Evolutionary conservation across 2,113 vertebrate species (phyloP), one percentile per base, ranked within the genome.

Genomic region (Epinephelus fuscoguttatus): DNA sequence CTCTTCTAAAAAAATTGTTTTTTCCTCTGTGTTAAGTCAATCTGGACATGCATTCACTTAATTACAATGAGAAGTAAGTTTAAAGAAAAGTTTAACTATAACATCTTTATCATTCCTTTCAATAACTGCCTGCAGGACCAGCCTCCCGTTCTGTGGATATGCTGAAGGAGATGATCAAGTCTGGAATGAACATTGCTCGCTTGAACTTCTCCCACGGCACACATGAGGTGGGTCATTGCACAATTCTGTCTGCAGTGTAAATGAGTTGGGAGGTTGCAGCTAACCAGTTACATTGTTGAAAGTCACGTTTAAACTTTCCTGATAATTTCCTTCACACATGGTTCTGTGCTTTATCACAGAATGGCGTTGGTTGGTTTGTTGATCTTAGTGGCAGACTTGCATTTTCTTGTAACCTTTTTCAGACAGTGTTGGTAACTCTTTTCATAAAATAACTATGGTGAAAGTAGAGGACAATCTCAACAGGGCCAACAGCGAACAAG

Each of bases 111-210:
- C 7, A 1, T 68, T 40, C 4, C 14, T 42, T 25, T 62, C 37
- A 8, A 76, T 70, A 37, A 27, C 68, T 63, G 6, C 19, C 6
- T 76, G 7, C 91, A 99, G 98, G 98, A 6, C 98, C 98, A 1
- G 98, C 96, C 70, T 99, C 98, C 72, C 96, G 98, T 21, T 96
- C 97, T 0, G 97, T 99, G 84, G 97, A 98, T 0, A 99, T 79
- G 2, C 93, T 99, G 91, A 96, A 97, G 91, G 97, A 99, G 94
- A 99, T 99, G 98, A 99, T 99, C 91, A 99, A 99, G 92, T 97
- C 98, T 93, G 98, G 98, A 86, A 99, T 99, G 98, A 99, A 99
- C 42, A 97, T 99, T 76, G 98, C 98, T 66, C 98, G 98, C 47
- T 70, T 99, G 92, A 99, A 99, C 96, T 99, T 99, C 94, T 99